Percentiles rank a stretch among this genome's conserved stretches.
These are phyloP conservation scores for Drosophila cyrtoloma DNA, from an alignment of 2,888 invertebrate genomes.

Conservation along the genomic window DNA sequence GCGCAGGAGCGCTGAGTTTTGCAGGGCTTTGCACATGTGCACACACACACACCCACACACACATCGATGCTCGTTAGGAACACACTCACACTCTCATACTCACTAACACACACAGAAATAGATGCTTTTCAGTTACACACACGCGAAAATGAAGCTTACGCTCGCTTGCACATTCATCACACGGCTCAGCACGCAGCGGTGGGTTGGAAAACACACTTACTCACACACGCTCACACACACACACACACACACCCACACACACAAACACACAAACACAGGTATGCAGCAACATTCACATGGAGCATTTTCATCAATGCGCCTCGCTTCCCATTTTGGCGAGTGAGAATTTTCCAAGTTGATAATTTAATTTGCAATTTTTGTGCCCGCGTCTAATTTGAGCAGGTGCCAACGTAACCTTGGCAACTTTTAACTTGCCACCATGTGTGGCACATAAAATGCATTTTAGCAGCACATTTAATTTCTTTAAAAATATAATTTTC, in stretches of 20 bases:
- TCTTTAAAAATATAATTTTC: conserved; percentile 19
- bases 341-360: conserved; percentile 70
- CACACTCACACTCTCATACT: conserved; percentile 18
- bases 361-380: conserved; percentile 75
- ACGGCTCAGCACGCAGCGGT: conserved; percentile 71
- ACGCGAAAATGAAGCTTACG: conserved; percentile 64
- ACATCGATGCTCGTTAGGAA: conserved; percentile 68
- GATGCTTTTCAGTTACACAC: conserved; percentile 46
- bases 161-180: conserved; percentile 80
- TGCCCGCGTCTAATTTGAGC: conserved; percentile 68
- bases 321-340: conserved; percentile 34
- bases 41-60: conserved; percentile 10
- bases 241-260: not conserved
- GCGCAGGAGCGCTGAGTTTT: conserved; percentile 28
- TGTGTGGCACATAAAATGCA: conserved; percentile 36
- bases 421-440: conserved; percentile 32
- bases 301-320: conserved; percentile 58
- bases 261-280: conserved; percentile 10
- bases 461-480: conserved; percentile 47
- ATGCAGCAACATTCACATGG: conserved; percentile 30
- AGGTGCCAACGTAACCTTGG: conserved; percentile 62
- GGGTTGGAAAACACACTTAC: conserved; percentile 25
- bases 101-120: conserved; percentile 36
- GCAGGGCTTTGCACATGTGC: not conserved
- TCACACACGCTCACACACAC: conserved; percentile 10